These are phyloP conservation scores for Gymnogyps californianus DNA, from an alignment of 2,113 vertebrate species.

Conservation along the genomic window DNA sequence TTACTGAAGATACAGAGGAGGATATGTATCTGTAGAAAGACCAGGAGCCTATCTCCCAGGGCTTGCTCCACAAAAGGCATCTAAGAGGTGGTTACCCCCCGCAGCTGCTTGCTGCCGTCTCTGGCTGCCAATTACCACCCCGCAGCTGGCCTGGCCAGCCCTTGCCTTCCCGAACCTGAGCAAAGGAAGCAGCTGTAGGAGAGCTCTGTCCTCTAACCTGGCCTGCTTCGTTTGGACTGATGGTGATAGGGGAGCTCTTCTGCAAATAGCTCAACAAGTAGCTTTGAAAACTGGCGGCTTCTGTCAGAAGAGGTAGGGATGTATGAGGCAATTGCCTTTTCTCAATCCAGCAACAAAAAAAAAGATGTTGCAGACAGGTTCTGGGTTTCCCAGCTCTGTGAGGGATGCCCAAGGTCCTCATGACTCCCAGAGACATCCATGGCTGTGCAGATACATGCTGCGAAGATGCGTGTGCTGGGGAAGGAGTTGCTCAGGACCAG, in stretches of 20 bases:
- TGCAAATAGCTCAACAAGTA: background rate
- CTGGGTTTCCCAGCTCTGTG: background rate
- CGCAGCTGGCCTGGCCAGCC: background rate
- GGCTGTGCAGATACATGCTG: background rate
- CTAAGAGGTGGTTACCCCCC: background rate
- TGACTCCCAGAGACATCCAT: background rate
- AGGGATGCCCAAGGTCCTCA: fast-evolving
- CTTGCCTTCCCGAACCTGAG: background rate
- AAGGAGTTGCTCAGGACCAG: background rate
- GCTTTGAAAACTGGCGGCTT: background rate
- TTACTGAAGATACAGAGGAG: background rate
- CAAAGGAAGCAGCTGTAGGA: background rate
- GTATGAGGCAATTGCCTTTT: background rate
- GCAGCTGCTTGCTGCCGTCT: background rate
- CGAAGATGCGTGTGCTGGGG: background rate
- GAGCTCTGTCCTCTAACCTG: background rate
- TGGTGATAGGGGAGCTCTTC: background rate
- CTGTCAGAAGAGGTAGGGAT: background rate
- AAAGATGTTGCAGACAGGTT: background rate
- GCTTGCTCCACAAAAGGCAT: background rate
- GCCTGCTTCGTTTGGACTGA: background rate
- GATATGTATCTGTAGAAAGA: background rate
- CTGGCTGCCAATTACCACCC: too few relatives aligned
- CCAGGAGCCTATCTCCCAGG: background rate
- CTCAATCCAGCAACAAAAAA: background rate